phyloP scores from a whole-genome alignment of 1,140 invertebrate genomes.

The Drosophila setifemur region DNA sequence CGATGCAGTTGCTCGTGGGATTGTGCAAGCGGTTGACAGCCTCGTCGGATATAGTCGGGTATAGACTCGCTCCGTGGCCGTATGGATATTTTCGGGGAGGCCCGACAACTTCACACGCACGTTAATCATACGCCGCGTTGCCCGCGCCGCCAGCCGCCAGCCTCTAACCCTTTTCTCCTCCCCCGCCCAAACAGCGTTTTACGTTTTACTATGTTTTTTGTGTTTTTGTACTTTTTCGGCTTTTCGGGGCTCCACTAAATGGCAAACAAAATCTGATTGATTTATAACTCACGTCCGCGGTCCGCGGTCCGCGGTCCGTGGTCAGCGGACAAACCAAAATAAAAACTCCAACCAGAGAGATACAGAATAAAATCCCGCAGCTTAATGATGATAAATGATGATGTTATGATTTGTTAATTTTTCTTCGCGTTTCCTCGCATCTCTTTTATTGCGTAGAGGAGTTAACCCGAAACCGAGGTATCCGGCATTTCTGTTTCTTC shows the following conservation, averaged over 20 bases:
- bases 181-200: neutral
- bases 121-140: conserved; percentile 68
- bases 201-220: too few relatives aligned
- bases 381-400: conserved; percentile 80
- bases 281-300: conserved; percentile 69
- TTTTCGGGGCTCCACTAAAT: conserved; percentile 42
- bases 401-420: conserved; percentile 80
- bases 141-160: conserved; percentile 39
- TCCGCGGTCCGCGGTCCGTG: conserved; percentile 21
- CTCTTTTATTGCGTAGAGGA: conserved; percentile 62
- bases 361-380: conserved; percentile 44
- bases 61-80: too few relatives aligned
- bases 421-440: conserved; percentile 52
- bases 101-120: conserved; percentile 63
- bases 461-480: conserved; percentile 39
- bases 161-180: conserved; percentile 11
- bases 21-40: conserved; percentile 47
- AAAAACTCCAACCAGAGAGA: conserved; percentile 19
- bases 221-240: neutral
- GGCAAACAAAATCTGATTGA: conserved; percentile 75
- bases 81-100: too few relatives aligned
- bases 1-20: conserved; percentile 2
- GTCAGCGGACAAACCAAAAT: conserved; percentile 20
- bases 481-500: conserved; percentile 24
- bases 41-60: too few relatives aligned